Conservation (phyloP, 2,797 vertebrate genomes). For the Rhynchonycteris naso region DNA sequence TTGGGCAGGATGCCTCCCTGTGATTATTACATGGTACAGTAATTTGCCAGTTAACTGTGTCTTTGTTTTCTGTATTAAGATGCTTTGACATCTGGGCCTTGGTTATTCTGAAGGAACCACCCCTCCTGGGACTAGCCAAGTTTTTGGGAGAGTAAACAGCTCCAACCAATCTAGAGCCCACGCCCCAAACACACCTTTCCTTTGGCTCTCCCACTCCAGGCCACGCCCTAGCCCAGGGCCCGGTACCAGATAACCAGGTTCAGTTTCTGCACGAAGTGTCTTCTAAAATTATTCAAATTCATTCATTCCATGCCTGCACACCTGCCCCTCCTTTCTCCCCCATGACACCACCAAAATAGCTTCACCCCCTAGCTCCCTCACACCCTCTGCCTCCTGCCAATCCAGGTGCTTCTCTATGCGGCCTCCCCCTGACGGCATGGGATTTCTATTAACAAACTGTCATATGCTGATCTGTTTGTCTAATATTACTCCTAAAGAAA, state of each 20-base stretch:
- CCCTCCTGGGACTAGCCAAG: too few species aligned
- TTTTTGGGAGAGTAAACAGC: neutral
- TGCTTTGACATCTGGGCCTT: neutral
- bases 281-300: too few species aligned
- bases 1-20: neutral
- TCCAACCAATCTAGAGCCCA: neutral
- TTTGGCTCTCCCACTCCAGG: neutral
- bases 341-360: neutral
- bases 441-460: accelerated
- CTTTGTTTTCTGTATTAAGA: neutral
- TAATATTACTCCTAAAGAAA: neutral
- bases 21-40: neutral
- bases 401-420: accelerated
- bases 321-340: accelerated
- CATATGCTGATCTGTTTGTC: neutral
- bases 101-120: neutral
- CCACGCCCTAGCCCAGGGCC: accelerated
- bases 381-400: accelerated
- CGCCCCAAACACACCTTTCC: neutral
- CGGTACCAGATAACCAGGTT: too few species aligned
- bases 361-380: accelerated
- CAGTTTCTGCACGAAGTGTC: accelerated
- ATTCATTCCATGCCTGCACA: accelerated
- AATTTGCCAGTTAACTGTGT: accelerated
- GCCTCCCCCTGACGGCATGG: accelerated